phyloP scores from a whole-genome alignment of 37 sponge, comb jelly and placozoan genomes.

The Sycon ciliatum region DNA sequence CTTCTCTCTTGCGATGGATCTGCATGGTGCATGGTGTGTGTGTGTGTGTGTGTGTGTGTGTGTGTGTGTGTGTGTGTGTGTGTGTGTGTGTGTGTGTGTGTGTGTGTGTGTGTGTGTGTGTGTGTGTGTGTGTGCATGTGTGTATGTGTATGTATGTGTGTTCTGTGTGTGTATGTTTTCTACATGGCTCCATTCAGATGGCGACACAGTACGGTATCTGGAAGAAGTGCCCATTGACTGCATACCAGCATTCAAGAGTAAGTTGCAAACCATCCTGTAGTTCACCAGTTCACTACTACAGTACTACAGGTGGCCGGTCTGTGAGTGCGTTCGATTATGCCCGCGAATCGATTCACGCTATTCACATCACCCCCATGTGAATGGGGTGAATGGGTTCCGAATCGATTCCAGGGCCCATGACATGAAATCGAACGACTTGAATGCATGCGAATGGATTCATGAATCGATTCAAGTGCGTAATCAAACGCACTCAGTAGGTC shows the following conservation, averaged over 20 bases:
- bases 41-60: neutral
- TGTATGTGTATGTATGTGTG: neutral
- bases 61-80: neutral
- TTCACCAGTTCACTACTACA: neutral
- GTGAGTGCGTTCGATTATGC: no score
- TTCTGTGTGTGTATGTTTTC: neutral
- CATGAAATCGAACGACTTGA: no score
- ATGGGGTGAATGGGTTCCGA: no score
- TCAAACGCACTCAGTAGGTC: no score
- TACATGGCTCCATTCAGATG: constrained; percentile 26
- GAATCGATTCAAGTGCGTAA: no score
- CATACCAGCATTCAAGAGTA: constrained; percentile 28
- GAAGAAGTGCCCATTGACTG: constrained; percentile 72
- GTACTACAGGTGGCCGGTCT: no score
- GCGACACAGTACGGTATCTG: constrained; percentile 48
- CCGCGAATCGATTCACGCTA: no score
- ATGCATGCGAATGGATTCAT: no score
- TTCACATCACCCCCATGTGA: no score
- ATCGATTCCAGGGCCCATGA: no score
- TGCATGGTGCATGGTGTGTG: no score
- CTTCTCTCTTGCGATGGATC: neutral
- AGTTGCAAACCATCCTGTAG: constrained; percentile 1
- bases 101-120: constrained; percentile 14
- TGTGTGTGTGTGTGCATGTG: constrained; percentile 11
- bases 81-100: neutral